Percentiles rank a stretch among this genome's conserved stretches.
phyloP scores from a whole-genome alignment of 2,888 invertebrate species.

The Drosophila kambysellisi region DNA sequence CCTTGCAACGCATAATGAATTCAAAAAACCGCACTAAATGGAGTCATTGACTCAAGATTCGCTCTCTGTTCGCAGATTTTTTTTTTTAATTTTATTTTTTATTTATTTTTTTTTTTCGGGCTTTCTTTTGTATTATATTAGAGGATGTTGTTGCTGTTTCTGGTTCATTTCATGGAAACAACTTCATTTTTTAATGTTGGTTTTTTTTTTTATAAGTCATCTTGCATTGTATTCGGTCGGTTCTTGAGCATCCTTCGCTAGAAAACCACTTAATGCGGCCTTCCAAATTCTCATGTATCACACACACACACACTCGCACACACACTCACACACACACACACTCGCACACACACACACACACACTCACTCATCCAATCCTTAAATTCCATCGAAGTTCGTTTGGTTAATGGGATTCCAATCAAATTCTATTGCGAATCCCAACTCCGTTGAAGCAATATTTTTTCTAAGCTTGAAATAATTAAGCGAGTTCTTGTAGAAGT shows the following conservation, averaged over 20 bases:
- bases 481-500: slow-evolving; percentile 6
- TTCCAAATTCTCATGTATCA: slow-evolving; percentile 20
- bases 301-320: background rate
- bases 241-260: slow-evolving; percentile 58
- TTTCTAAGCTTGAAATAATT: slow-evolving; percentile 37
- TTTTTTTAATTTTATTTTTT: background rate
- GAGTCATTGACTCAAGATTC: slow-evolving; percentile 73
- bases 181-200: slow-evolving; percentile 37
- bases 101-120: slow-evolving; percentile 1
- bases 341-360: slow-evolving; percentile 13
- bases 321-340: background rate
- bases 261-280: slow-evolving; percentile 59
- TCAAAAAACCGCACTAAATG: slow-evolving; percentile 72
- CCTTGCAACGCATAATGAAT: slow-evolving; percentile 63
- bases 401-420: slow-evolving; percentile 66
- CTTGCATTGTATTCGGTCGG: slow-evolving; percentile 32
- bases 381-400: slow-evolving; percentile 70
- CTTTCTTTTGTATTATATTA: slow-evolving; percentile 28
- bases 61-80: slow-evolving; percentile 28
- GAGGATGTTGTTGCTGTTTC: slow-evolving; percentile 14
- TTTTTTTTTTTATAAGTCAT: background rate
- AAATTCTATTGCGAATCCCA: slow-evolving; percentile 27
- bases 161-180: slow-evolving; percentile 52
- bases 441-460: slow-evolving; percentile 5
- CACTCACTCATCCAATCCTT: slow-evolving; percentile 44